These are phyloP conservation scores for Acleris holmiana DNA, from an alignment of 2,888 invertebrate genomes.

Conservation along the genomic window DNA sequence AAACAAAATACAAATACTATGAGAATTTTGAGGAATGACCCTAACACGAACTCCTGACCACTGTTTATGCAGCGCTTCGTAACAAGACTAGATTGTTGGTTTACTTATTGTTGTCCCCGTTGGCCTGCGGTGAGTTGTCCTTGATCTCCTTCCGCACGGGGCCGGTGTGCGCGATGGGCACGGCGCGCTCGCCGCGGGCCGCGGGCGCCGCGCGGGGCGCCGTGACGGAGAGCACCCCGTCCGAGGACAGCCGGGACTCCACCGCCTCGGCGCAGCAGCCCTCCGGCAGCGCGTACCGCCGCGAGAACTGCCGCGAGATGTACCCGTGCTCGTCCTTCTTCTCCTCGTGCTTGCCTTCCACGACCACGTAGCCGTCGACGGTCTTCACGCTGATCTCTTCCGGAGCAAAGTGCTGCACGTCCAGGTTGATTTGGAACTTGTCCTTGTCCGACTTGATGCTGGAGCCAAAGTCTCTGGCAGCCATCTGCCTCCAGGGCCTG, in stretches of 20 bases:
- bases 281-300: slow-evolving; percentile 89
- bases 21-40: too few species aligned
- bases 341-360: slow-evolving; percentile 91
- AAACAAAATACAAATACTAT: too few species aligned
- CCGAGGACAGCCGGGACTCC: slow-evolving; percentile 88
- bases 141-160: slow-evolving; percentile 72
- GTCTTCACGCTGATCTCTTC: slow-evolving; percentile 90
- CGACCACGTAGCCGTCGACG: slow-evolving; percentile 86
- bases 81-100: too few species aligned
- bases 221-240: slow-evolving; percentile 88
- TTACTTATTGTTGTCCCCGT: too few species aligned
- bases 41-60: too few species aligned
- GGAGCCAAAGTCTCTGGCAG: slow-evolving; percentile 73
- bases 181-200: slow-evolving; percentile 70
- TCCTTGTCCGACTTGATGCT: slow-evolving; percentile 78
- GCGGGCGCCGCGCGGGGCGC: slow-evolving; percentile 77
- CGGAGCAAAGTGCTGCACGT: slow-evolving; percentile 89
- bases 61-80: too few species aligned
- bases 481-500: slow-evolving; percentile 65
- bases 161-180: slow-evolving; percentile 85
- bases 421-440: slow-evolving; percentile 86
- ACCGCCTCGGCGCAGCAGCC: slow-evolving; percentile 88
- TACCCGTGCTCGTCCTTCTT: slow-evolving; percentile 89
- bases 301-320: slow-evolving; percentile 88
- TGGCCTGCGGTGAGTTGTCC: background rate